Base-by-base conservation (phyloP, 2,797 vertebrate species). In the Hypotaenidia philippensis region DNA sequence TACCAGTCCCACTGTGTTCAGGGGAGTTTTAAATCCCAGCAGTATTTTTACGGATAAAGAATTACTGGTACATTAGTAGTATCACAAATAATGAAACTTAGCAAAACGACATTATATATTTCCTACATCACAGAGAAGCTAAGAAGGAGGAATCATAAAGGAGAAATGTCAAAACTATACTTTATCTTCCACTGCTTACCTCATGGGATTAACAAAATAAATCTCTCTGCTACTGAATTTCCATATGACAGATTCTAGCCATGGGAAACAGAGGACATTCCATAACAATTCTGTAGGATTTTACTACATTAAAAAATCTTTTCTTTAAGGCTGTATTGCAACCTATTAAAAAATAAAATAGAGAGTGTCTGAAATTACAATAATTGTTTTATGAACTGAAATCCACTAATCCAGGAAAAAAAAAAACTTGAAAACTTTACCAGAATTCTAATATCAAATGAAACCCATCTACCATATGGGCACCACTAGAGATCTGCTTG, bases 141-240 rank as follows among this genome's bases (percentile, higher is more conserved):
- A 53, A 78, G 78, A 86, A 69, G n/a, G 45, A 83, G 55, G 47
- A 77, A 85, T 55, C 10, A 81, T 40, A 76, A 87, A 60, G 19
- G 23, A 60, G 4, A 57, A 56, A 91, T 81, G 72, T 85, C 40
- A 95, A 93, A 92, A 68, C 40, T 44, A 85, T 75, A 31, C 7
- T 70, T 94, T 93, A 78, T 94, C 49, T 94, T 95, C 89, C 66
- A 59, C 44, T 88, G 78, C 89, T 96, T 96, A 93, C 49, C 31
- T 94, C 6, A 11, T 34, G 77, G 26, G 64, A 90, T 82, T 94
- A 94, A 82, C 29, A 83, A 97, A 97, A 88, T 44, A 9, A 9
- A 90, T 31, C 27, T 50, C 49, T 50, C 13, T 96, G 87, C 95
- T 96, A 91, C 95, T 97, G 92, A 91, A 94, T 86, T 97, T 96